Evolutionary conservation across 2,113 vertebrate species (phyloP), one percentile per base, ranked within the genome.

Genomic region (Tetrax tetrax): DNA sequence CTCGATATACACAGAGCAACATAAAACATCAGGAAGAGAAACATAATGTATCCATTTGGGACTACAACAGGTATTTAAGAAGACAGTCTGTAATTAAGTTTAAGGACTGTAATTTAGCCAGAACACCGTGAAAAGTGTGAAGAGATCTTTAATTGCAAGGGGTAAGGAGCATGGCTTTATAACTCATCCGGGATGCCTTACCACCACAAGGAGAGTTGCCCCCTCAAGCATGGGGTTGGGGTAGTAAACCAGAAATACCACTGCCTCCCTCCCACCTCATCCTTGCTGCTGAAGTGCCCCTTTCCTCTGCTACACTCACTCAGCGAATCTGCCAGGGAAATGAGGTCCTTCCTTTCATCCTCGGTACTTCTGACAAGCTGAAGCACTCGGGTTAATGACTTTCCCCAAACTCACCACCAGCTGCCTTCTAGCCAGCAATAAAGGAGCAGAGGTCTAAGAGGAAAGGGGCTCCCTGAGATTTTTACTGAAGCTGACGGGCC

Each of bases 401-500:
- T 69, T 57, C 19, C 37, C 38, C 64, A 83, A 70, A 83, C 48
- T 89, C 31, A 45, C 31, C 50, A 41, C 41, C 70, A 79, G 84
- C 66, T 80, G 78, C 57, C 90, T 93, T 89, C 75, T 45, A 89
- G 79, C 18, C 22, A 86, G 37, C 74, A 56, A 56, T 53, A 47
- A 89, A 82, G 50, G 60, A 72, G 47, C 33, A 91, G 65, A 85
- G 56, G 28, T 38, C 45, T 29, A 64, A 59, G 72, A 14, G 10
- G 61, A n/a, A 81, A 79, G 68, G 45, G 70, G 38, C 56, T 97
- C 95, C 95, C 94, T 97, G 93, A 97, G 85, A 93, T 60, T 92
- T 89, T 16, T 54, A 54, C 45, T 74, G 85, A 76, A 86, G 85
- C 25, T 78, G 72, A 64, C 35, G 60, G 64, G 43, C 38, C 7